Percentiles rank a stretch among this genome's conserved stretches.
phyloP scores from a whole-genome alignment of 2,888 invertebrate genomes.

The Drosophila anomelani region DNA sequence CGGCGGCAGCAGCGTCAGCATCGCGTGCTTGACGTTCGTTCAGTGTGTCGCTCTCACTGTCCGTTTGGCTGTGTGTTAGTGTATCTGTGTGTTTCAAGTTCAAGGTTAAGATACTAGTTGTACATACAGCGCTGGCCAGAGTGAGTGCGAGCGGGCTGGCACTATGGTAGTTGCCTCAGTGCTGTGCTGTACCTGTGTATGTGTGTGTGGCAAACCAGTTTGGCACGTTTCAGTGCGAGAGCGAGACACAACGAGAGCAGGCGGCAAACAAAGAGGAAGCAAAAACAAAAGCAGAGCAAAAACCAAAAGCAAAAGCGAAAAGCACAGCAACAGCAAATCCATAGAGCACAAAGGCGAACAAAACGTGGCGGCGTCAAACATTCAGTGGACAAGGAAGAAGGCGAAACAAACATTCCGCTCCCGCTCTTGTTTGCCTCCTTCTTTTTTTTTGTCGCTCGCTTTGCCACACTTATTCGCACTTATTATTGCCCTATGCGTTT shows the following conservation, averaged over 20 bases:
- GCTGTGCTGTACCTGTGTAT: slow-evolving; percentile 57
- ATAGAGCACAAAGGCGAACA: slow-evolving; percentile 24
- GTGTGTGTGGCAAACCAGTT: slow-evolving; percentile 71
- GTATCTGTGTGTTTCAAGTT: slow-evolving; percentile 83
- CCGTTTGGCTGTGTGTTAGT: slow-evolving; percentile 1
- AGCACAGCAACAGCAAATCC: slow-evolving; percentile 50
- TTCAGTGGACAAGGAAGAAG: slow-evolving; percentile 4
- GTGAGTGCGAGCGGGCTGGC: slow-evolving; percentile 31
- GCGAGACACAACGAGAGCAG: slow-evolving; percentile 58
- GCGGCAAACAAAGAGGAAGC: slow-evolving; percentile 80
- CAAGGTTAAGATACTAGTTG: slow-evolving; percentile 84
- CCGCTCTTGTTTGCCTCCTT: not conserved
- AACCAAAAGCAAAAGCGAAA: slow-evolving; percentile 50
- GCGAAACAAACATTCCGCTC: slow-evolving; percentile 25
- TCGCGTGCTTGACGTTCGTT: slow-evolving; percentile 52
- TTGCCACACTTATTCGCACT: slow-evolving; percentile 51
- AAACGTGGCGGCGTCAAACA: slow-evolving; percentile 35
- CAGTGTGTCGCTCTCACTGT: slow-evolving; percentile 68
- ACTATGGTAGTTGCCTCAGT: slow-evolving; percentile 32
- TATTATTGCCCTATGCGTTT: slow-evolving; percentile 44
- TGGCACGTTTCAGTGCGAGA: slow-evolving; percentile 75
- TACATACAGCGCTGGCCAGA: slow-evolving; percentile 57
- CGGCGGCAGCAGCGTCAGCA: slow-evolving; percentile 41
- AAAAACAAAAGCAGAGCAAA: slow-evolving; percentile 51
- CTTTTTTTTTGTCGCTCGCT: slow-evolving; percentile 33